A percentile compares a stretch with the other conserved stretches of the same genome.
Conservation (phyloP, 2,797 vertebrate genomes). For the Protosalanx chinensis region DNA sequence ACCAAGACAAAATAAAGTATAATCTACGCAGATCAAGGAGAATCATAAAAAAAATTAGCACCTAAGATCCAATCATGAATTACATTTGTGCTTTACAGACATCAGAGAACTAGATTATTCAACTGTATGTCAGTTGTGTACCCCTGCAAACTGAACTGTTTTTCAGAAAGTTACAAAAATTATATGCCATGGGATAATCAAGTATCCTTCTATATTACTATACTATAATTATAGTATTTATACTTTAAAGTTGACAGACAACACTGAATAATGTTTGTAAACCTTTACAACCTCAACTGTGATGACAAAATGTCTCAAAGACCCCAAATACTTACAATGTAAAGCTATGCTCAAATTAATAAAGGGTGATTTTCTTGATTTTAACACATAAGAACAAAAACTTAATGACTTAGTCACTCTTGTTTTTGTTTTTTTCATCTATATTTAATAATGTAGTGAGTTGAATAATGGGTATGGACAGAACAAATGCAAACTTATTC, state of each 20-base stretch:
- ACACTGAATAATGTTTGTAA: background rate
- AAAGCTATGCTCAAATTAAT: background rate
- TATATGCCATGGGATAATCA: background rate
- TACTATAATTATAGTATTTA: too few species aligned
- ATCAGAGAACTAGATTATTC: background rate
- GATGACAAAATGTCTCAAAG: background rate
- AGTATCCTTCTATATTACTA: background rate
- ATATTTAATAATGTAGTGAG: constrained; percentile 1
- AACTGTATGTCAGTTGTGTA: background rate
- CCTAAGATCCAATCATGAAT: constrained; percentile 43
- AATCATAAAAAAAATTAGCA: constrained; percentile 63
- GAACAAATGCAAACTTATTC: background rate
- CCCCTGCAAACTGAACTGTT: background rate
- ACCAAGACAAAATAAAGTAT: constrained; percentile 62
- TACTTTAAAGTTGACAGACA: too few species aligned
- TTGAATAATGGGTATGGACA: constrained; percentile 1
- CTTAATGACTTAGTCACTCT: background rate
- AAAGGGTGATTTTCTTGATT: background rate
- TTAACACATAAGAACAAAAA: background rate
- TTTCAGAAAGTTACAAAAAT: background rate
- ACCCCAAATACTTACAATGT: background rate
- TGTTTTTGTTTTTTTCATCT: constrained; percentile 1
- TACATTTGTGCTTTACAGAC: constrained; percentile 8
- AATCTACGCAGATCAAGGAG: constrained; percentile 67
- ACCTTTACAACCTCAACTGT: background rate